These are phyloP conservation scores for Hanleya hanleyi DNA, from an alignment of 2,888 invertebrate genomes.

Conservation along the genomic window DNA sequence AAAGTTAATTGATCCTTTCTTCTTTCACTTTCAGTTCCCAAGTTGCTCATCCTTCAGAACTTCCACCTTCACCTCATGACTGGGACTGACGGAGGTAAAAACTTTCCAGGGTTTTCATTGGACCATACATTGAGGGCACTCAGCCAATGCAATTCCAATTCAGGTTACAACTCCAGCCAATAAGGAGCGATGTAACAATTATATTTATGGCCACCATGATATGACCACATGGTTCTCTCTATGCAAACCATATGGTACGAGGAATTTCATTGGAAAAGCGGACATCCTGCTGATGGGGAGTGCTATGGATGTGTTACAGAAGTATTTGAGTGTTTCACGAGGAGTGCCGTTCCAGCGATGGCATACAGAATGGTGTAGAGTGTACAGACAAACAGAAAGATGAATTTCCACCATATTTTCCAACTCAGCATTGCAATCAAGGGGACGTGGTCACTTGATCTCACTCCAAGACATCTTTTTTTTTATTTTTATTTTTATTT, in stretches of 20 bases:
- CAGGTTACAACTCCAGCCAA: conserved; percentile 1
- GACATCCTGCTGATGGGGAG: too few species aligned
- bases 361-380: too few species aligned
- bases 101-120: neutral
- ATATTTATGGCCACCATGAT: neutral
- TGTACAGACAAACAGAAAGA: neutral
- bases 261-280: neutral
- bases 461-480: neutral
- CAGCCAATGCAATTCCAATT: conserved; percentile 11
- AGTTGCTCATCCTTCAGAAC: conserved; percentile 96
- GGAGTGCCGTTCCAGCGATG: too few species aligned
- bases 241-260: neutral
- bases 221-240: neutral
- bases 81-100: conserved; percentile 77
- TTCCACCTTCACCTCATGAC: conserved; percentile 98
- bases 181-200: neutral
- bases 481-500: neutral
- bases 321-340: too few species aligned
- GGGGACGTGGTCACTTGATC: neutral
- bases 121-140: neutral
- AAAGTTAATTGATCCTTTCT: conserved; percentile 2
- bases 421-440: neutral
- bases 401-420: neutral
- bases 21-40: conserved; percentile 68
- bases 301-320: too few species aligned